phyloP scores from a whole-genome alignment of 2,888 invertebrate species.

The Dendrolimus houi region DNA sequence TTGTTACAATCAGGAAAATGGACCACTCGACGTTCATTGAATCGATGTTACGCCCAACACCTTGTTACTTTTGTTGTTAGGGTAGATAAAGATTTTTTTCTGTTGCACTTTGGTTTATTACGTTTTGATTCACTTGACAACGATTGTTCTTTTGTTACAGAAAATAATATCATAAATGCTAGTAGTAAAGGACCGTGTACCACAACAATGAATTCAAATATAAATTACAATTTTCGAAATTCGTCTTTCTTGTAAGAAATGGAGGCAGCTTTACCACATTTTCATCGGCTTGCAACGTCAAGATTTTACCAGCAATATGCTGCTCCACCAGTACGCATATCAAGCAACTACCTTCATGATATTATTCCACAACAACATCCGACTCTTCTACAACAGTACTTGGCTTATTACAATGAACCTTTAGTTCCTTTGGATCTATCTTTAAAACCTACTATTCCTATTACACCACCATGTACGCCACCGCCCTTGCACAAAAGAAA shows the following conservation, averaged over 20 bases:
- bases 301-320: conserved; percentile 65
- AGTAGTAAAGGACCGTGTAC: neutral
- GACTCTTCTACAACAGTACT: conserved; percentile 68
- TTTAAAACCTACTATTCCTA: conserved; percentile 81
- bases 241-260: conserved; percentile 28
- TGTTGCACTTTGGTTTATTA: conserved; percentile 25
- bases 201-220: neutral
- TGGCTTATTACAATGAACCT: conserved; percentile 78
- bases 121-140: conserved; percentile 11
- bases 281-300: conserved; percentile 53
- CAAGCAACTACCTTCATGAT: conserved; percentile 61
- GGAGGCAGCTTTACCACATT: conserved; percentile 64
- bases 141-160: conserved; percentile 31
- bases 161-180: conserved; percentile 6
- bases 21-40: conserved; percentile 40
- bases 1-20: conserved; percentile 59
- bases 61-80: conserved; percentile 17
- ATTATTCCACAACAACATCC: conserved; percentile 63
- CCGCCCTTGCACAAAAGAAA: conserved; percentile 79
- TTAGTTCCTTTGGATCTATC: conserved; percentile 85
- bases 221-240: neutral
- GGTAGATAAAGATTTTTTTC: conserved; percentile 16
- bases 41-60: conserved; percentile 15
- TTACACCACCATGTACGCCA: conserved; percentile 86
- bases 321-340: conserved; percentile 50